Base-by-base conservation (phyloP, 1,140 invertebrate genomes). In the Lepidurus couesii region DNA sequence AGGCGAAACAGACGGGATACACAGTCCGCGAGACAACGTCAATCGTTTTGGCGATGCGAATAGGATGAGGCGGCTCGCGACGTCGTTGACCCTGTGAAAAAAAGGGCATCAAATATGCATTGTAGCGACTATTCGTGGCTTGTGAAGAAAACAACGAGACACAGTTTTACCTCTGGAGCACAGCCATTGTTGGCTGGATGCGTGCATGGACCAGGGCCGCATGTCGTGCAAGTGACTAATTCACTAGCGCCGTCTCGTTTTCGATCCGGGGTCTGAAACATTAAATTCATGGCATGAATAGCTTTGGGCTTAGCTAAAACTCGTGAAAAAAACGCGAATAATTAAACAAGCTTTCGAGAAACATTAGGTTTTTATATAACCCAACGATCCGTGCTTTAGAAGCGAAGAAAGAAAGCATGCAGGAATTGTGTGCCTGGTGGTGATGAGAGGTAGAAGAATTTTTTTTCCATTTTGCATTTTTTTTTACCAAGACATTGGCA, bases 21-120 rank as follows among this genome's bases (percentile, higher is more conserved):
- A 93, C 94, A 83, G 95, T 93, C 84, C 94, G 90, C 47, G 94
- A 94, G 83, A 97, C 95, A 78, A 96, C 94, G 87, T 97, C 95
- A 84, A 97, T 96, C 77, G 94, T 95, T 87, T 96, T 96, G 76
- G 94, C 94, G 81, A 96, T 93, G 82, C 93, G 89, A 83, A 95
- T 95, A 53, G 94, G 94, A 88, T 95, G 93, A 43, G 93, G 93
- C 75, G 92, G 92, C 83, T 95, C 93, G 85, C 94, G 94, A 81
- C 92, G 90, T 83, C 94, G 90, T 90, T 93, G 91, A 82, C n/a
- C 43, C 75, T 80, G 42, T 24, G 47, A 4, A 34, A 34, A 34
- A 34, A 34, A 3, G n/a, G 16, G n/a, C 4, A 85, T 89, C 91
- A 87, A 86, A 84, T 86, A 83, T 84, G 84, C 79, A 80, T 42